A percentile compares a stretch with the other conserved stretches of the same genome.
Conservation (phyloP, 2,797 vertebrate species). For the Acridotheres tristis region DNA sequence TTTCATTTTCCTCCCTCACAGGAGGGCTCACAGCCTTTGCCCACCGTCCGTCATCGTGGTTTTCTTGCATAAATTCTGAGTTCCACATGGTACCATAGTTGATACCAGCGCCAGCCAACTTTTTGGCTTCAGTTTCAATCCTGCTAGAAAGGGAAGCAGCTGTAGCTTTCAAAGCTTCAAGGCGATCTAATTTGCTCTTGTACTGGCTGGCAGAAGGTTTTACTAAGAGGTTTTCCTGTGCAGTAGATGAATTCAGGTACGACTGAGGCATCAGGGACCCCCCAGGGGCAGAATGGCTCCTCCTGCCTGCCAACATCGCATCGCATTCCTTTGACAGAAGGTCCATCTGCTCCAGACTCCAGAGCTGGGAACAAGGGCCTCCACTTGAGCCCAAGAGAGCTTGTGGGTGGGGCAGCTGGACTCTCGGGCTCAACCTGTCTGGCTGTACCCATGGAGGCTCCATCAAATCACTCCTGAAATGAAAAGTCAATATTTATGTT, state of each 20-base stretch:
- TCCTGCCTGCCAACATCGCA: constrained; percentile 53
- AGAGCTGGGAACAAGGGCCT: constrained; percentile 82
- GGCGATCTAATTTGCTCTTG: constrained; percentile 85
- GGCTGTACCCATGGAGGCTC: constrained; percentile 79
- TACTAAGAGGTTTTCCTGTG: constrained; percentile 59
- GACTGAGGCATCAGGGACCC: constrained; percentile 64
- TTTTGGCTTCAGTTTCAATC: constrained; percentile 92
- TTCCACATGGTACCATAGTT: constrained; percentile 79
- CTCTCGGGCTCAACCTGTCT: constrained; percentile 74
- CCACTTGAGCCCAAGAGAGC: constrained; percentile 71
- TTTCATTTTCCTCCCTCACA: constrained; percentile 75
- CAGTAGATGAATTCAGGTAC: constrained; percentile 49
- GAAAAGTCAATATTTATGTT: not conserved
- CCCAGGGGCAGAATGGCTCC: constrained; percentile 48
- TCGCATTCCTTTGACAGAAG: constrained; percentile 76
- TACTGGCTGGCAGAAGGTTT: constrained; percentile 72
- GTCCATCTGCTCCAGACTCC: constrained; percentile 79
- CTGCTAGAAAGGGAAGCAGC: constrained; percentile 91
- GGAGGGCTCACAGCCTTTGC: constrained; percentile 79
- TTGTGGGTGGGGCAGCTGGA: constrained; percentile 50
- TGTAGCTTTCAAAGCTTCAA: constrained; percentile 94
- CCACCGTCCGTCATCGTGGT: constrained; percentile 72
- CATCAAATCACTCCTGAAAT: constrained; percentile 82
- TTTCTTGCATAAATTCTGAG: constrained; percentile 66
- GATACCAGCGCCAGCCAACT: constrained; percentile 83